These are phyloP conservation scores for Telmatherina bonti DNA, from an alignment of 2,797 vertebrate genomes.

Conservation along the genomic window DNA sequence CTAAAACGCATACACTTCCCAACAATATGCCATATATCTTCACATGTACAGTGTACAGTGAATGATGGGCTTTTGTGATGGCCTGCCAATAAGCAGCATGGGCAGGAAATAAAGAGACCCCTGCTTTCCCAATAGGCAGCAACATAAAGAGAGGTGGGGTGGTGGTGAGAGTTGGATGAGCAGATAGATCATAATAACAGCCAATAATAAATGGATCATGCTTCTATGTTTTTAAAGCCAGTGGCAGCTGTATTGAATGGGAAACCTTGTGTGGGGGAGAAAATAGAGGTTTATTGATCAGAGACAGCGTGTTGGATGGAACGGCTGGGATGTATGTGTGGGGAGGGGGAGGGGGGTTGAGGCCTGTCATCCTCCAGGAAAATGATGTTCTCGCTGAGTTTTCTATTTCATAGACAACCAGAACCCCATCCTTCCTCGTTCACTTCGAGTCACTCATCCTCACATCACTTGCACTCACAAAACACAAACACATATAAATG, in stretches of 20 bases:
- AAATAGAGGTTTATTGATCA: conserved; percentile 86
- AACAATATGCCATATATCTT: conserved; percentile 61
- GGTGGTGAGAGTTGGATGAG: conserved; percentile 60
- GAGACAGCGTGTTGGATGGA: conserved; percentile 75
- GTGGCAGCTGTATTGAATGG: conserved; percentile 85
- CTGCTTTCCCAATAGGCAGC: conserved; percentile 74
- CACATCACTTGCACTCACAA: conserved; percentile 12
- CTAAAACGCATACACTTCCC: conserved; percentile 44
- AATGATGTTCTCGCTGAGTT: conserved; percentile 79
- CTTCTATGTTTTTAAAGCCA: conserved; percentile 83
- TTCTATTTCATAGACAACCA: conserved; percentile 74
- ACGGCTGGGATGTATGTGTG: conserved; percentile 35
- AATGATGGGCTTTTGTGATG: conserved; percentile 72
- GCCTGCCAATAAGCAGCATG: conserved; percentile 81
- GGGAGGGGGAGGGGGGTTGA: conserved; percentile 29
- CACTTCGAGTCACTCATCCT: conserved; percentile 37
- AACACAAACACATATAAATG: conserved; percentile 15
- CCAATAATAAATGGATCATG: conserved; percentile 88
- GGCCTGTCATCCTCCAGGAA: conserved; percentile 80
- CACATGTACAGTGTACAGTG: conserved; percentile 62
- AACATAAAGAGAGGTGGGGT: conserved; percentile 74
- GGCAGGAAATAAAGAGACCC: conserved; percentile 76
- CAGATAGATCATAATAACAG: conserved; percentile 85
- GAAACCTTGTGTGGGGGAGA: conserved; percentile 85
- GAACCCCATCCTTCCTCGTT: conserved; percentile 29